Evolutionary conservation across 1,140 invertebrate species (phyloP).

Genomic region (Nasonia longicornis): DNA sequence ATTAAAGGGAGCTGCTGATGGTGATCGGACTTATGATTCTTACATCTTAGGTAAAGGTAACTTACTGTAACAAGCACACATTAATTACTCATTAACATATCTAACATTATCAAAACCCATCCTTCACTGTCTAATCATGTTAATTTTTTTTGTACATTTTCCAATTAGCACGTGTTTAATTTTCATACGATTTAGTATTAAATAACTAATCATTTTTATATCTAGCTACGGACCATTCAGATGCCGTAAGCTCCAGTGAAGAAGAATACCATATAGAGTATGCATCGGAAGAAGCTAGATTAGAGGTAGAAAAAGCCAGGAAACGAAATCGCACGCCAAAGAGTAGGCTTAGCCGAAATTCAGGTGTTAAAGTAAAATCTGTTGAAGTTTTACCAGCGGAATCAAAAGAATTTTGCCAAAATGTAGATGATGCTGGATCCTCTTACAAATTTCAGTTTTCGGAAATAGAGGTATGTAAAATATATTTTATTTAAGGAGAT

Average conservation of each 20-base stretch:
- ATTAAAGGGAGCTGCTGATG: neutral
- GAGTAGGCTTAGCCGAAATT: constrained; percentile 17
- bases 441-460: neutral
- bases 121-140: no score
- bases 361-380: constrained; percentile 39
- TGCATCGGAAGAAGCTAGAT: constrained; percentile 49
- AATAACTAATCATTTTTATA: neutral
- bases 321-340: constrained; percentile 23
- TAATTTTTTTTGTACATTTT: neutral
- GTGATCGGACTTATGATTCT: neutral
- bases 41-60: constrained; percentile 21
- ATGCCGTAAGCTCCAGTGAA: constrained; percentile 31
- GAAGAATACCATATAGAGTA: constrained; percentile 49
- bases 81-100: neutral
- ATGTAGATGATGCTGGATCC: neutral
- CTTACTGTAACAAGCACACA: neutral
- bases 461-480: constrained; percentile 25
- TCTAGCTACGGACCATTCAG: neutral
- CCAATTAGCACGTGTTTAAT: neutral
- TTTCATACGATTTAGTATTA: neutral
- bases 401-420: constrained; percentile 30
- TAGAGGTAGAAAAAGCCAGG: constrained; percentile 46
- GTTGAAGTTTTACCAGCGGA: constrained; percentile 24
- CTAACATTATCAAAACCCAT: neutral
- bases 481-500: neutral